Base-by-base conservation (phyloP, 1,140 invertebrate genomes). In the Zaprionus vittiger region DNA sequence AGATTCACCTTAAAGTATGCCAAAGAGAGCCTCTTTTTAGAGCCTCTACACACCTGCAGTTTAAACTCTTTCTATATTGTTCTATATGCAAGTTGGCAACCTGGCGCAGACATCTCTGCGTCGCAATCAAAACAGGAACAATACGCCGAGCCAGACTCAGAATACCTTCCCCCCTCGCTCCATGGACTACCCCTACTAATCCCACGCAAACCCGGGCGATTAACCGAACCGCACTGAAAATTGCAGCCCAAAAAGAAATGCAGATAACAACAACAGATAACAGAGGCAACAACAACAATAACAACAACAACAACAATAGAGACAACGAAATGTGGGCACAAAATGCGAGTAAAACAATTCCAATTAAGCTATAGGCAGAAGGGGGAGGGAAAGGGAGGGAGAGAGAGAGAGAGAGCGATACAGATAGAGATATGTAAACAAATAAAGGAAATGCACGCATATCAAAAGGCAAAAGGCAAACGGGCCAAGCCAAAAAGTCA, bases 91-190 rank as follows among this genome's bases (percentile, higher is more conserved):
- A 68, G n/a, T 55, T 44, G 47, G 26, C 54, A 56, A 68, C 31
- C 63, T 64, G 47, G 56, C 77, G 9, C 79, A 90, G 84, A 90
- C 84, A 89, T 89, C 84, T 77, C 73, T 60, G 69, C 67, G 60
- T 57, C 61, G 79, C 81, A 90, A 89, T 89, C 84, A 89, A 84
- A 89, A 79, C 69, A 79, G 44, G 66, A 90, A 90, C 85, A 90
- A 85, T 85, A 72, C 60, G 31, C 41, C n/a, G 65, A 52, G 47
- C 61, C 38, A 69, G 44, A 62, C 17, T 26, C 61, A 41, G 55
- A 37, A 15, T 24, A 38, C 15, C 31, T 52, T 11, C 47, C 24
- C 15, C 9, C 14, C n/a, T 17, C 17, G 22, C 47, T 6, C 1
- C 24, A 20, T 6, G n/a, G 47, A 4, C 37, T n/a, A 37, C 63